These are phyloP conservation scores for Gortyna flavago DNA, from an alignment of 2,888 invertebrate species.

Conservation along the genomic window DNA sequence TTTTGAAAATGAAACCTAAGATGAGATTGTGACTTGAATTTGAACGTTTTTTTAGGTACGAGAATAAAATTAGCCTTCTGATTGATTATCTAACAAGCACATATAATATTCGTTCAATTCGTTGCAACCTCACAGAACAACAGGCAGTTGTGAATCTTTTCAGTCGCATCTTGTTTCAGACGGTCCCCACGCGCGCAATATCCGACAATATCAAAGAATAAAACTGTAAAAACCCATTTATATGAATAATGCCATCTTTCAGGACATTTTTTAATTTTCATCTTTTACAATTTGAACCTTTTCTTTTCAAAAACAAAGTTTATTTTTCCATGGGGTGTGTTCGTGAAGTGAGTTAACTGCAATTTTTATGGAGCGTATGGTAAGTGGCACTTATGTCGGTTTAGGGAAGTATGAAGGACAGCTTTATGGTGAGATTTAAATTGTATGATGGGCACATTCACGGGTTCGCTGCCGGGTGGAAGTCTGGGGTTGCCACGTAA, in stretches of 20 bases:
- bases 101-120: background rate
- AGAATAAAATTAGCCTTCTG: background rate
- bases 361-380: slow-evolving; percentile 77
- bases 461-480: slow-evolving; percentile 32
- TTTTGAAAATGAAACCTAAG: background rate
- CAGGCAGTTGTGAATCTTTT: background rate
- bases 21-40: background rate
- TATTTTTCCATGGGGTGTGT: slow-evolving; percentile 27
- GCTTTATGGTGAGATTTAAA: slow-evolving; percentile 71
- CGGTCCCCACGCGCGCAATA: slow-evolving; percentile 58
- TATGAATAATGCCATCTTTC: slow-evolving; percentile 81
- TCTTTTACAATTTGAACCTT: slow-evolving; percentile 28
- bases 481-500: background rate
- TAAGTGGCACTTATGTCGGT: slow-evolving; percentile 74
- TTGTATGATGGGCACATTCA: slow-evolving; percentile 62
- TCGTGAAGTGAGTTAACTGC: slow-evolving; percentile 62
- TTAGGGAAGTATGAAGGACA: slow-evolving; percentile 67
- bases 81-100: background rate
- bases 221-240: slow-evolving; percentile 86
- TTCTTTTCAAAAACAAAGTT: slow-evolving; percentile 22
- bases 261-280: slow-evolving; percentile 53
- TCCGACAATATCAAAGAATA: slow-evolving; percentile 80
- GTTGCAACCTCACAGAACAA: background rate
- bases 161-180: slow-evolving; percentile 6
- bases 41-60: background rate